Evolutionary conservation across 2,888 invertebrate species (phyloP).

Genomic region (Didymodactylos carnosus): DNA sequence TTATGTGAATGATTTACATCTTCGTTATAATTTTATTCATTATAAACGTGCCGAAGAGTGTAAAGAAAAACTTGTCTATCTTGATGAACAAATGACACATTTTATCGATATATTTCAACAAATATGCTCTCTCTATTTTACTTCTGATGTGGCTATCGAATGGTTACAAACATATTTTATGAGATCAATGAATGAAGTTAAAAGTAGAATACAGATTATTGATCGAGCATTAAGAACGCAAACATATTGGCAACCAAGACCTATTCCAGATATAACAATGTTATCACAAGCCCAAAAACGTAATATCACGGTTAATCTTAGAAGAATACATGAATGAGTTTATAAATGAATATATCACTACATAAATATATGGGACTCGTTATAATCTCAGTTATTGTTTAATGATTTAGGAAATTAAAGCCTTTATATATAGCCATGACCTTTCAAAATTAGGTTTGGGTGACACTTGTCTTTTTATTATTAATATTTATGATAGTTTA

Average conservation of each 20-base stretch:
- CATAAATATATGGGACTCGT: no score
- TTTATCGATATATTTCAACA: slow-evolving; percentile 8
- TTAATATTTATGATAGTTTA: no score
- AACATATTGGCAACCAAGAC: slow-evolving; percentile 1
- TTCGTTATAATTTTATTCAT: slow-evolving; percentile 6
- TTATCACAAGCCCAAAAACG: neutral
- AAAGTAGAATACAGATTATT: neutral
- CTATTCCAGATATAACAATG: neutral
- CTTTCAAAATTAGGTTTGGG: no score
- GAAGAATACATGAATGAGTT: no score
- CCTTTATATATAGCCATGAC: no score
- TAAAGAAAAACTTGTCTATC: neutral
- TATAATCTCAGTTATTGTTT: no score
- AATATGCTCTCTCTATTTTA: slow-evolving; percentile 1
- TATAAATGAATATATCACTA: no score
- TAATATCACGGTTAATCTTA: neutral
- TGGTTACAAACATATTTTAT: slow-evolving; percentile 12
- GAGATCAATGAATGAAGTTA: neutral
- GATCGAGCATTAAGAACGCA: slow-evolving; percentile 2
- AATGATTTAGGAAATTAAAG: no score
- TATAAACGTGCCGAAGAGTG: slow-evolving; percentile 1
- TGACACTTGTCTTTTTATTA: no score
- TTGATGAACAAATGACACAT: neutral
- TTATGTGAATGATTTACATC: slow-evolving; percentile 1
- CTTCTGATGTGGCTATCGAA: slow-evolving; percentile 4